phyloP scores from a whole-genome alignment of 2,888 invertebrate genomes.

The Boloria selene region DNA sequence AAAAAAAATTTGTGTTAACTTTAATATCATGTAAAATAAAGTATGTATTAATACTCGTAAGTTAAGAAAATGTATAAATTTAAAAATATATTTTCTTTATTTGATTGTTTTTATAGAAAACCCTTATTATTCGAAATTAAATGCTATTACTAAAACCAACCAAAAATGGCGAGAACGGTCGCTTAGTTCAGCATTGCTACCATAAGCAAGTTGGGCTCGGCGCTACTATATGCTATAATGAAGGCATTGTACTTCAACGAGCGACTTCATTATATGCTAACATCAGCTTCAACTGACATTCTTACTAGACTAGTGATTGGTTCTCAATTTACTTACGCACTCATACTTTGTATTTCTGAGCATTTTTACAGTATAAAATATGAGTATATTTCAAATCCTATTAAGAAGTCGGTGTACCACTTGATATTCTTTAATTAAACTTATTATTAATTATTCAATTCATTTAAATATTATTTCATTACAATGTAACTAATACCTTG shows the following conservation, averaged over 20 bases:
- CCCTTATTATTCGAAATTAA: too few relatives aligned
- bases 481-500: too few relatives aligned
- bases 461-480: too few relatives aligned
- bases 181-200: slow-evolving; percentile 1
- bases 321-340: slow-evolving; percentile 51
- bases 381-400: background rate
- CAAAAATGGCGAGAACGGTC: background rate
- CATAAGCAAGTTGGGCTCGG: slow-evolving; percentile 65
- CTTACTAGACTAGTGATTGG: slow-evolving; percentile 56
- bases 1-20: background rate
- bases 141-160: too few relatives aligned
- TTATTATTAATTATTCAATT: too few relatives aligned
- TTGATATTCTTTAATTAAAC: background rate
- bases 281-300: slow-evolving; percentile 52
- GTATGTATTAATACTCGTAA: background rate
- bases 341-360: background rate
- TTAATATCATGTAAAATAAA: background rate
- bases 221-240: slow-evolving; percentile 72
- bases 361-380: background rate
- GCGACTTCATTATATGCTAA: slow-evolving; percentile 70
- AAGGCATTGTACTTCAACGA: slow-evolving; percentile 68
- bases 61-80: too few relatives aligned
- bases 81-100: too few relatives aligned
- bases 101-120: too few relatives aligned
- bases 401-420: background rate